Evolutionary conservation across 2,797 vertebrate species (phyloP), one percentile per base, ranked within the genome.

Genomic region (Rousettus madagascariensis): DNA sequence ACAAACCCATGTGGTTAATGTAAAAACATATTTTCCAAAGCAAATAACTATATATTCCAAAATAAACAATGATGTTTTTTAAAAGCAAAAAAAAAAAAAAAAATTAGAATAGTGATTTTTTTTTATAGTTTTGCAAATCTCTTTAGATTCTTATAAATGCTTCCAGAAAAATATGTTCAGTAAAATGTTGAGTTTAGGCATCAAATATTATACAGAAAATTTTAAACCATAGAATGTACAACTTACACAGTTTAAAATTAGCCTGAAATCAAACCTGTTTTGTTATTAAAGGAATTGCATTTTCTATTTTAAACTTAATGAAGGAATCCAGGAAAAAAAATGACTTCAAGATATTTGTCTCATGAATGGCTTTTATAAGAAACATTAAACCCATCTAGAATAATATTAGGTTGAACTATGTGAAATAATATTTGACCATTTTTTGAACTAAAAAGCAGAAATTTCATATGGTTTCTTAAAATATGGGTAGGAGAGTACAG

Each of bases 261-360:
- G 55, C 11, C 41, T 53, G 72, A 61, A 46, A 65, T 15, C 1
- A 65, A 66, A 68, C 82, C 38, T 94, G 46, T 65, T 46, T 95
- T 94, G 13, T 75, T 55, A 83, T 66, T 88, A 63, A 94, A 78
- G 8, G 26, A 84, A 30, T 69, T 71, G 65, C 43, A 17, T 69
- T 88, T 95, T 93, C 17, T 92, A 30, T 94, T 94, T 95, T 83
- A 91, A 93, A 38, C 36, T 91, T 71, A 68, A 71, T 83, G 53
- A 96, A 86, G 72, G n/a, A 89, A 92, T 77, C 4, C 65, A 96
- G 79, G 53, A 69, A 93, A 94, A 93, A 94, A 77, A 57, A 78
- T 94, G 84, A 85, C 69, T 93, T 90, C 51, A 90, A 28, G 8
- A 6, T 94, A 86, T 57, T 74, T 89, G 30, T 75, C 26, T 93